Base-by-base conservation (phyloP, 1,140 invertebrate species). In the Liolophura sinensis region DNA sequence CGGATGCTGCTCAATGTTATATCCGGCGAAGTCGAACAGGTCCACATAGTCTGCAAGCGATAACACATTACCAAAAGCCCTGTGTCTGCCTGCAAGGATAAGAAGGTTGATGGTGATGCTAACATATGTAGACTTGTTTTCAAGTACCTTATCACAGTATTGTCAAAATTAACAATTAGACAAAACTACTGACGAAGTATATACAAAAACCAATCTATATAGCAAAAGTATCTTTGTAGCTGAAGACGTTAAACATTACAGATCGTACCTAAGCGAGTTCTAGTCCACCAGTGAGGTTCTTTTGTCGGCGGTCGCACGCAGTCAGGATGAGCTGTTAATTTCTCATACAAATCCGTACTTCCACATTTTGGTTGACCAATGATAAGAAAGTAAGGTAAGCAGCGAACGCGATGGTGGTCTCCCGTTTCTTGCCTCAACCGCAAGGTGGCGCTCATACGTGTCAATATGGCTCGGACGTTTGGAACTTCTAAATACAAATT, bases 251-350 rank as follows among this genome's bases (percentile, higher is more conserved):
- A 18, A 51, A 14, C 12, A 15, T 27, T 50, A 5, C 52, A 20
- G 24, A 12, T n/a, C 70, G 63, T 58, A 78, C 76, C 76, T 54
- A 74, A 78, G 64, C 80, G 70, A 60, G 74, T 78, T 64, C 77
- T 75, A 15, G 73, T 74, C 80, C 80, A 82, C 77, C 78, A 82
- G 57, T 82, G 80, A n/a, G 74, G 70, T 65, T 82, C 80, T 59
- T 82, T 82, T 22, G 76, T 73, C 14, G 78, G 76, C 0, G 75
- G 74, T 6, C 69, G 59, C 0, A 71, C 65, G 0, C 77, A 65
- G 52, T 80, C 74, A 16, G 76, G 76, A 61, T 82, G 78, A 12
- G 60, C 56, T 24, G 70, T 64, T 11, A 82, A 66, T 55, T 70
- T 74, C 25, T 65, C 58, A 55, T 78, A 82, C n/a, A 82, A 49